phyloP scores from a whole-genome alignment of 2,113 vertebrate species.

The Myotis yumanensis region DNA sequence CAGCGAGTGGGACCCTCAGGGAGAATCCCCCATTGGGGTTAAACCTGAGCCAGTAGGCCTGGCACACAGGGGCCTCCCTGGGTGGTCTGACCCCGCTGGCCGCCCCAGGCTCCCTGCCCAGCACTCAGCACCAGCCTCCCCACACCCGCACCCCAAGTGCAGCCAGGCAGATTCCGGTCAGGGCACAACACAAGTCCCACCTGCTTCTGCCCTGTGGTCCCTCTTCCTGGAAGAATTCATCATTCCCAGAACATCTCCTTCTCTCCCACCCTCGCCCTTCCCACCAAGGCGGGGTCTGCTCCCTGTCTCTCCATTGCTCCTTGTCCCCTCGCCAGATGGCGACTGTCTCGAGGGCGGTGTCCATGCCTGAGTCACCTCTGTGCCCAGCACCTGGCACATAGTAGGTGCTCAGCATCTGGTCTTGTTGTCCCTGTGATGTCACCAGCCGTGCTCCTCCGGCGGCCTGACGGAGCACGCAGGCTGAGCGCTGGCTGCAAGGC shows the following conservation, averaged over 20 bases:
- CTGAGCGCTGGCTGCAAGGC: not conserved
- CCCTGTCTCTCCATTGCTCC: not conserved
- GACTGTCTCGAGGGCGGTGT: accelerated
- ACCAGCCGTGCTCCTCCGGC: accelerated
- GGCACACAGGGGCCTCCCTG: accelerated
- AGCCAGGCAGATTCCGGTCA: not conserved
- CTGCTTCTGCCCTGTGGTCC: not conserved
- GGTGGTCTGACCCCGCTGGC: accelerated
- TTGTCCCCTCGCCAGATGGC: accelerated
- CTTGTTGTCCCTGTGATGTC: accelerated
- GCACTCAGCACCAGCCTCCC: not conserved
- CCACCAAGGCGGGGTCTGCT: not conserved
- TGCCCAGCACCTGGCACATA: no score
- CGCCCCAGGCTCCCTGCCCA: accelerated
- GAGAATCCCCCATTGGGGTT: not conserved
- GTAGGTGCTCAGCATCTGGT: not conserved
- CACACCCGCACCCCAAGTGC: not conserved
- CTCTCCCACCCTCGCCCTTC: not conserved
- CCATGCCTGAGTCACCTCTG: accelerated
- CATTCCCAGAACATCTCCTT: not conserved
- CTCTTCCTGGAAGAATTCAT: not conserved
- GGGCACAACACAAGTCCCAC: accelerated
- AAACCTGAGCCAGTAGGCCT: not conserved
- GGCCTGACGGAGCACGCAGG: accelerated
- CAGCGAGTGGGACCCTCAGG: not conserved